A percentile compares a stretch with the other conserved stretches of the same genome.
These are phyloP conservation scores for Phalanger gymnotis DNA, from an alignment of 2,797 vertebrate species.

Conservation along the genomic window DNA sequence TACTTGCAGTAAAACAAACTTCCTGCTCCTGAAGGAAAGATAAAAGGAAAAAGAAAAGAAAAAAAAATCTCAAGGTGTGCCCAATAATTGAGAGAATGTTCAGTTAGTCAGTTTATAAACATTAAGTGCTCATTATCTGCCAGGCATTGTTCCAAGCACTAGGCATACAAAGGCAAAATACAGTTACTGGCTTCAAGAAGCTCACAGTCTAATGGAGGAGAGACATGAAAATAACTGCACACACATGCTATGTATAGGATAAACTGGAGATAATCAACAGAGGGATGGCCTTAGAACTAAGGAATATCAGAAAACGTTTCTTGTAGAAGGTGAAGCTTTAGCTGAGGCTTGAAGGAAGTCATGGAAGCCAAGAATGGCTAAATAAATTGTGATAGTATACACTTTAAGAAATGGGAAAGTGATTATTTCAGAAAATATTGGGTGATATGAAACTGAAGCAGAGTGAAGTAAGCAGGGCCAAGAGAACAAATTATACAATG, in stretches of 20 bases:
- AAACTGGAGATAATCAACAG: not conserved
- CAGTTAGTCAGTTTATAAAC: not conserved
- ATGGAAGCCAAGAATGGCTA: not conserved
- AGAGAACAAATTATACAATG: not conserved
- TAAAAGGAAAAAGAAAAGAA: not conserved
- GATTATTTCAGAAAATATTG: not conserved
- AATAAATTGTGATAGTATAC: not conserved
- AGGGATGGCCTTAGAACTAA: not conserved
- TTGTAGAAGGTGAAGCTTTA: not conserved
- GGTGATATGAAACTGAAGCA: not conserved
- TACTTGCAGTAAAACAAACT: not conserved
- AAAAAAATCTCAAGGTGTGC: not conserved
- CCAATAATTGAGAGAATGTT: not conserved
- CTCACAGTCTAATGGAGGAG: not conserved
- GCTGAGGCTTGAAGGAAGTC: not conserved
- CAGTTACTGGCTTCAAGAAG: not conserved
- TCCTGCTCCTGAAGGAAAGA: not conserved
- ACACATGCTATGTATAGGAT: not conserved
- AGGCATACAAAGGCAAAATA: not conserved
- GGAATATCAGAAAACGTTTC: not conserved
- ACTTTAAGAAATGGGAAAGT: not conserved
- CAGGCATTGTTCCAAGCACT: not conserved
- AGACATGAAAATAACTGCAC: not conserved
- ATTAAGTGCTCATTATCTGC: not conserved
- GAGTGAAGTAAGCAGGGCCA: not conserved